Evolutionary conservation across 1,140 invertebrate genomes (phyloP), one percentile per base, ranked within the genome.

Genomic region (Andricus grossulariae): DNA sequence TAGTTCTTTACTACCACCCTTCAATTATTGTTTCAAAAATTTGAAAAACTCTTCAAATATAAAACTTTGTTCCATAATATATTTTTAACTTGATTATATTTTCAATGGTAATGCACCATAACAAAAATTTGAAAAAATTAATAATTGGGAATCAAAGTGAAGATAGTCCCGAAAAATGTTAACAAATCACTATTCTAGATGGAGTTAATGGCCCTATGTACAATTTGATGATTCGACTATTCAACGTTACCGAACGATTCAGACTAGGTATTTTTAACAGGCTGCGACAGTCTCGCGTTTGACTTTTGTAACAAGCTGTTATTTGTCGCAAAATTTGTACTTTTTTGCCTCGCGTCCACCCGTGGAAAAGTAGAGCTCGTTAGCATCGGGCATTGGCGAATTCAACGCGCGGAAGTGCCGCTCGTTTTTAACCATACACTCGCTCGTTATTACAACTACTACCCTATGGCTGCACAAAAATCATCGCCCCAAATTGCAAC

Each of bases 381-480:
- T 66, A 66, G 60, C 32, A 66, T 66, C 60, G 60, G 32, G 39
- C 60, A 66, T 66, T 66, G 60, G 60, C 25, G 60, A 66, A 66
- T 66, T 66, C 60, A 39, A 21, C 60, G 60, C 32, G 60, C 60
- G 60, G 60, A 66, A 66, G 60, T 66, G 60, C 60, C 25, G 25
- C 60, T 66, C 60, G 60, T 66, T 66, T 66, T 66, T 66, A 66
- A 66, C 60, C 60, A 45, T 66, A 39, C 60, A 66, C 13, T 32
- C 60, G 32, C 60, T 66, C 60, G 60, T 66, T 66, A 66, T 66
- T 66, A 66, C 60, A 66, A 66, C 60, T 66, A 32, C 60, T 66
- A 66, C 16, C 60, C 60, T 32, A 39, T 45, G 60, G 6, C 13
- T 66, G 25, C 21, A 66, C 60, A 66, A 66, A 66, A 66, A 45